Conservation (phyloP, 53 echinoderm and acorn worm genomes). For the Echinarachnius parma region DNA sequence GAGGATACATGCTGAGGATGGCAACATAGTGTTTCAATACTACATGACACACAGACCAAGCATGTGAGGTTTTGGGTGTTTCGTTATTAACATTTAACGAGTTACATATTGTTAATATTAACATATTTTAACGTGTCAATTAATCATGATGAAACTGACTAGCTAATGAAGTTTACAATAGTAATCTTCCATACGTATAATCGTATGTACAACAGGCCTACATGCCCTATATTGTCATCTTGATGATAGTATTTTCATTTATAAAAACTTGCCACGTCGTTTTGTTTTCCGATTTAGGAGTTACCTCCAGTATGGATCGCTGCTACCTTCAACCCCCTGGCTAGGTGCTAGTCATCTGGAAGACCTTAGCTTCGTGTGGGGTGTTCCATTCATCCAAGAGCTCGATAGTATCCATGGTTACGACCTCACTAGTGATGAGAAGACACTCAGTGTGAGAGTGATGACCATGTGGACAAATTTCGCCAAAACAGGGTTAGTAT, state of each 20-base stretch:
- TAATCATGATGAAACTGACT: too few relatives aligned
- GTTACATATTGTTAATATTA: too few relatives aligned
- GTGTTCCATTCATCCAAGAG: slow-evolving; percentile 28
- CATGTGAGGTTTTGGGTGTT: slow-evolving; percentile 31
- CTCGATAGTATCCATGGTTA: slow-evolving; percentile 17
- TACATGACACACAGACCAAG: slow-evolving; percentile 50
- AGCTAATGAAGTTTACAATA: too few relatives aligned
- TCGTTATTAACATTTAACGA: too few relatives aligned
- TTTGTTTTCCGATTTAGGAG: too few relatives aligned
- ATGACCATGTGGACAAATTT: slow-evolving; percentile 69
- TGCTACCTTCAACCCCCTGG: slow-evolving; percentile 34
- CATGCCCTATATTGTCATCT: too few relatives aligned
- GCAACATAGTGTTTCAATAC: slow-evolving; percentile 44
- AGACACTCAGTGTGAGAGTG: slow-evolving; percentile 50
- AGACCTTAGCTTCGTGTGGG: slow-evolving; percentile 47
- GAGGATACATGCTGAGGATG: slow-evolving; percentile 27
- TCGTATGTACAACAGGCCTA: too few relatives aligned
- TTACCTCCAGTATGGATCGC: slow-evolving; percentile 20
- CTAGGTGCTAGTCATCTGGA: slow-evolving; percentile 50
- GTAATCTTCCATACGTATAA: too few relatives aligned
- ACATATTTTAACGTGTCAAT: too few relatives aligned
- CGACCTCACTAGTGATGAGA: slow-evolving; percentile 35
- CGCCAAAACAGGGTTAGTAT: slow-evolving; percentile 61
- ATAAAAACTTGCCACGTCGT: too few relatives aligned
- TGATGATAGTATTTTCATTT: too few relatives aligned